Base-by-base conservation (phyloP, 2,888 invertebrate species). In the Rhopalosiphum nymphaeae region DNA sequence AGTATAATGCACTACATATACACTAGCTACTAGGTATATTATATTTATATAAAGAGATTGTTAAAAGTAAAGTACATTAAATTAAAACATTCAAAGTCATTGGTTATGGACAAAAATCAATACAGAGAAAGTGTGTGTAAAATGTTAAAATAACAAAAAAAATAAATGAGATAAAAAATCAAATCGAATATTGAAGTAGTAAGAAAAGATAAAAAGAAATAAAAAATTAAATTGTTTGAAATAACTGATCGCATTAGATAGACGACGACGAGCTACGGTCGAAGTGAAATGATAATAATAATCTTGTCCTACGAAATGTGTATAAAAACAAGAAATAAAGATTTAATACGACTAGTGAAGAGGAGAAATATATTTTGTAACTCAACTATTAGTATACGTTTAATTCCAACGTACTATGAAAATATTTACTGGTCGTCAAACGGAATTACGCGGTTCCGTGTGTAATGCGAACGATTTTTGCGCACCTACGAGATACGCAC, bases 51-150 rank as follows among this genome's bases (percentile, higher is more conserved):
- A 78, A 78, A 78, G 78, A 29, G 49, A 91, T 44, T 91, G 53
- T 84, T 84, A 84, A 53, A 91, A 84, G 78, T 44, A 91, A 91
- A 42, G 78, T 16, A 53, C 42, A 84, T 91, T 91, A 84, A 91
- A 91, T 91, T 91, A 84, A 56, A 85, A 91, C 84, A 91, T 91
- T 85, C 56, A 91, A 29, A 91, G 49, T 91, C 53, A 46, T 90
- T 67, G 46, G 61, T 36, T 36, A 67, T 10, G 56, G 3, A 85
- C 42, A 29, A 91, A 78, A 91, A 84, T 78, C 89, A 61, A 61
- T 61, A 42, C 9, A n/a, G 57, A 13, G 21, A n/a, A 36, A 61
- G 89, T 61, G 42, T 42, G 42, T 56, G 56, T 21, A 78, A 78
- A 36, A 78, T 21, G 78, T 7, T 36, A 16, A n/a, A 67, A 10